These are phyloP conservation scores for Bubo bubo DNA, from an alignment of 2,113 vertebrate species.

Conservation along the genomic window DNA sequence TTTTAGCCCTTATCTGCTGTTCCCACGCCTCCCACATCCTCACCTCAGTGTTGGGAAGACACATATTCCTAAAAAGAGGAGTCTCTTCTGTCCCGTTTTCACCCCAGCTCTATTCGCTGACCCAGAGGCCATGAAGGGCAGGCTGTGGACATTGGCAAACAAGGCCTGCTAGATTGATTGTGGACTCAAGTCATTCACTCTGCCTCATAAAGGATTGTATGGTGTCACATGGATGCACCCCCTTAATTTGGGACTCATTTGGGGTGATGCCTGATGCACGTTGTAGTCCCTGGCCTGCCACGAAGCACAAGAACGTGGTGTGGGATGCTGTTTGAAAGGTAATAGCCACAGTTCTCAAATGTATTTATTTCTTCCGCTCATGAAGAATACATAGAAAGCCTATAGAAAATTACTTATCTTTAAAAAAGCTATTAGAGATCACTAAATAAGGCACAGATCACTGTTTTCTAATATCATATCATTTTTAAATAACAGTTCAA, in stretches of 20 bases:
- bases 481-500: neutral
- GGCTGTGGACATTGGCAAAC: neutral
- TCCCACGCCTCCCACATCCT: neutral
- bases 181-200: neutral
- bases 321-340: neutral
- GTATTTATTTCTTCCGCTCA: neutral
- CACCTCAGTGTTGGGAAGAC: neutral
- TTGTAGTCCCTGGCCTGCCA: neutral
- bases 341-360: neutral
- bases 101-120: neutral
- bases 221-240: neutral
- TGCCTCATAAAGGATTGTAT: neutral
- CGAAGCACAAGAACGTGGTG: neutral
- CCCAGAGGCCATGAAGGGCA: neutral
- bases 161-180: neutral
- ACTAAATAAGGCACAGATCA: neutral
- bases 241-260: neutral
- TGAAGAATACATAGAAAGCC: neutral
- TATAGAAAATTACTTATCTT: neutral
- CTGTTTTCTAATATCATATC: neutral
- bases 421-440: neutral
- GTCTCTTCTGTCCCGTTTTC: neutral
- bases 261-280: neutral
- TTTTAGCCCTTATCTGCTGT: neutral
- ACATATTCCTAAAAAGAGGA: neutral